A percentile compares a stretch with the other conserved stretches of the same genome.
These are phyloP conservation scores for Chiloscyllium plagiosum DNA, from an alignment of 2,113 vertebrate genomes.

Conservation along the genomic window DNA sequence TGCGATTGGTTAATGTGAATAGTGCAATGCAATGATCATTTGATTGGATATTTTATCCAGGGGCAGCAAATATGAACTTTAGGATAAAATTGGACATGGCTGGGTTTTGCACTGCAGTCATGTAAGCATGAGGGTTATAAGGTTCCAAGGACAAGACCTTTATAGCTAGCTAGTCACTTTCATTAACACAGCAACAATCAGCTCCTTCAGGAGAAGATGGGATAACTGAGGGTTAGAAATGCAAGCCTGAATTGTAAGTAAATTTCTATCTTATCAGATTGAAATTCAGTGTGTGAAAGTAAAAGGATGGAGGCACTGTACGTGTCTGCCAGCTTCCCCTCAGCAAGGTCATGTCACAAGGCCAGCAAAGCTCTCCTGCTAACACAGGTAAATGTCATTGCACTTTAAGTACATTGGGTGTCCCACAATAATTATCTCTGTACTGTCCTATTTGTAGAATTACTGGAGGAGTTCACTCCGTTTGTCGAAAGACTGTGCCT, in stretches of 20 bases:
- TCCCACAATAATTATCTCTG: conserved; percentile 34
- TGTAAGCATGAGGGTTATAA: not conserved
- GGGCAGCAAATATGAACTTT: not conserved
- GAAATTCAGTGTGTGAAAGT: not conserved
- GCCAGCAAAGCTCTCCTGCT: not conserved
- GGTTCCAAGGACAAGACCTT: not conserved
- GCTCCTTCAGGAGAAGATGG: not conserved
- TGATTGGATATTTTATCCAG: not conserved
- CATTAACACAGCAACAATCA: not conserved
- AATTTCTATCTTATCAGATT: not conserved
- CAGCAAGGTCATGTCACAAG: not conserved
- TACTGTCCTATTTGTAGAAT: conserved; percentile 52
- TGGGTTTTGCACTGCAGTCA: not conserved
- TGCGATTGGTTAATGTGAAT: not conserved
- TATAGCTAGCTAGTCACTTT: not conserved
- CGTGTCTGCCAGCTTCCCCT: not conserved
- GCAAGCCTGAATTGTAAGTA: not conserved
- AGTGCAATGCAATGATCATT: not conserved
- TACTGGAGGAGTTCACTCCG: conserved; percentile 72
- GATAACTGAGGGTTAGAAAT: not conserved
- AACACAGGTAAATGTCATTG: not conserved
- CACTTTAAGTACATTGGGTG: not conserved
- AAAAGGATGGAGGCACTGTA: not conserved
- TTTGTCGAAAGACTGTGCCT: conserved; percentile 82
- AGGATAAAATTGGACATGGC: not conserved